Evolutionary conservation across 2,888 invertebrate genomes (phyloP), one percentile per base, ranked within the genome.

Genomic region (Bhutanitis thaidina): DNA sequence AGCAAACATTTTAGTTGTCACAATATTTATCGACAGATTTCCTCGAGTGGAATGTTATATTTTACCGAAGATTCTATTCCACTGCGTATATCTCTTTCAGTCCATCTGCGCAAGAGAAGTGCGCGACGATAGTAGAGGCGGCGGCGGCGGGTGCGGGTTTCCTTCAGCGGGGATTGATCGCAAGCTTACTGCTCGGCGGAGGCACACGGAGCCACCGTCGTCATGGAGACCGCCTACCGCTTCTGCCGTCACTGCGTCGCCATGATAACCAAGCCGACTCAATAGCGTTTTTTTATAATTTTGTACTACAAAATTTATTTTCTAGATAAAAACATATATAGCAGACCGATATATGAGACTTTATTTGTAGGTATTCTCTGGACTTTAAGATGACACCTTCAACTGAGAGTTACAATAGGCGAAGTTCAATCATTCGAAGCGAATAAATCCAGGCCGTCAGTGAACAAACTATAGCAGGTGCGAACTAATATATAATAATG

Each of bases 101-200:
- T 55, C 50, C 53, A 57, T 61, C 59, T 71, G 67, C 67, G 67
- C 69, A 64, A 56, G 59, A 56, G 56, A 53, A 55, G 46, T 69
- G 71, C 71, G 74, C 71, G 67, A 53, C 53, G 50, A 56, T 53
- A 57, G 60, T 49, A 52, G 58, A 58, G 52, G 47, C 39, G 44
- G 54, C 43, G 54, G 51, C 52, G 61, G 62, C 66, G 69, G 68
- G 73, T 60, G 69, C 67, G 65, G 66, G 72, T 64, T 74, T 77
- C 75, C 75, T 77, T 65, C 63, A 72, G 66, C 66, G 69, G 70
- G 69, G 78, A 87, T 87, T 87, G 86, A 86, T 87, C 86, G 84
- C 62, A 57, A 65, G 39, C 43, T 35, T 64, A 65, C 62, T 55
- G 64, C 53, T 58, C 61, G 63, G 61, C 60, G 65, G 67, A 65